Base-by-base conservation (phyloP, 64 coral and sea anemone genomes). In the Pocillopora damicornis region DNA sequence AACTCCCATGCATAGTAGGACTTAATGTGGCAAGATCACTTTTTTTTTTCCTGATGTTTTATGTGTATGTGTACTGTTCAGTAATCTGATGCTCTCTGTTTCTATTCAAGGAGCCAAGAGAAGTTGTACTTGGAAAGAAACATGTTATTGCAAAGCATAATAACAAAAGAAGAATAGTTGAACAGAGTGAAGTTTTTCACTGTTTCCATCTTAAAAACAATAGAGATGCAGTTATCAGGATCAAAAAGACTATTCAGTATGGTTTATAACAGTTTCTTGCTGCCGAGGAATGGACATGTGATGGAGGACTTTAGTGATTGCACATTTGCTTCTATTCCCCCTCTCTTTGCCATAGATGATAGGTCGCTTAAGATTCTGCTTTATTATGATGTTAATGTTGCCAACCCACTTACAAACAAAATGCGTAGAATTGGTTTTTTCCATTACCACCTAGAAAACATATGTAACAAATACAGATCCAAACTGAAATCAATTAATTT, bases 311-410 rank as follows among this genome's bases (percentile, higher is more conserved):
- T 82, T 64, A 63, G 60, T 82, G 79, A 82, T 82, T 59, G 59
- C 60, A 82, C 79, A 82, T 30, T 65, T 26, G 63, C 65, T n/a
- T 11, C 62, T 35, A 82, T 15, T 35, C 80, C 62, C 63, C 80
- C 80, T 34, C n/a, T 82, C 6, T 82, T 82, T 64, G 14, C 58
- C 20, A 30, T 35, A 63, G 79, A 82, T 82, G 63, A 63, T 25
- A 82, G 59, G 37, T n/a, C 79, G 65, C 15, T 82, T 3, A 82
- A 82, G 37, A 82, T 82, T 15, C 60, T 82, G 23, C 59, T 82
- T 34, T 82, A 82, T 13, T 82, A 82, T 82, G 79, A 82, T 82
- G 59, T 82, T 13, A 82, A 82, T 64, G 79, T 82, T 37, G 60
- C 22, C 63, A 82, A 82, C 45, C 79, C 79, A 35, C 79, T 82